Evolutionary conservation across 2,797 vertebrate genomes (phyloP).

Genomic region (Paratrypauchen microcephalus): DNA sequence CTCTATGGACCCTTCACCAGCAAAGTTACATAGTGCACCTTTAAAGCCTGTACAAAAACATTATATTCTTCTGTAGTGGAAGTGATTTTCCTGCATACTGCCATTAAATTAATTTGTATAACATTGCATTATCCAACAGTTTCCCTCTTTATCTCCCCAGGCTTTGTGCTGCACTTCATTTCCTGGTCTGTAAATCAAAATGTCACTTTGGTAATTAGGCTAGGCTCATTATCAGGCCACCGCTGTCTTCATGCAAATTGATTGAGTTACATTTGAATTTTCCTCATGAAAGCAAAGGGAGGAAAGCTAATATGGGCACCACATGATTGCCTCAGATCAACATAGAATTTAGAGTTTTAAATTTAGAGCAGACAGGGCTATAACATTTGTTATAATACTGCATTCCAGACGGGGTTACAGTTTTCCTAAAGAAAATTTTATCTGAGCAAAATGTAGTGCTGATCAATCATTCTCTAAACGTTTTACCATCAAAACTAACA

Average conservation of each 20-base stretch:
- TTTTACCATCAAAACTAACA: no score
- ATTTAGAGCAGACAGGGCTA: not conserved
- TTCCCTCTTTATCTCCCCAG: slow-evolving; percentile 8
- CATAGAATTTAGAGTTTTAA: not conserved
- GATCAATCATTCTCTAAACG: no score
- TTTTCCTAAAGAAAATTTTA: no score
- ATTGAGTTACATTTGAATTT: slow-evolving; percentile 19
- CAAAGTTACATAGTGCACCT: not conserved
- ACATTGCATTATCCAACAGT: not conserved
- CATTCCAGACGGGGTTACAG: no score
- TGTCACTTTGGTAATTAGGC: slow-evolving; percentile 28
- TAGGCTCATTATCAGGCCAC: slow-evolving; percentile 11
- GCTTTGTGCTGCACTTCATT: slow-evolving; percentile 10
- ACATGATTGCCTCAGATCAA: not conserved
- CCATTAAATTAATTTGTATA: not conserved
- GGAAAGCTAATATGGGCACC: not conserved
- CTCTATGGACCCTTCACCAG: not conserved
- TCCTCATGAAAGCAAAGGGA: slow-evolving; percentile 19
- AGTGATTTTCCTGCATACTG: not conserved
- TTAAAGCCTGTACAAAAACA: not conserved
- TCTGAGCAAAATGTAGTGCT: no score
- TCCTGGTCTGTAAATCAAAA: slow-evolving; percentile 19
- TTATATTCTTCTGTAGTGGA: not conserved
- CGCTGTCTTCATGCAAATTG: not conserved
- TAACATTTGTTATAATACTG: not conserved